Conservation (phyloP, 1,140 invertebrate species). For the Cherax destructor region DNA sequence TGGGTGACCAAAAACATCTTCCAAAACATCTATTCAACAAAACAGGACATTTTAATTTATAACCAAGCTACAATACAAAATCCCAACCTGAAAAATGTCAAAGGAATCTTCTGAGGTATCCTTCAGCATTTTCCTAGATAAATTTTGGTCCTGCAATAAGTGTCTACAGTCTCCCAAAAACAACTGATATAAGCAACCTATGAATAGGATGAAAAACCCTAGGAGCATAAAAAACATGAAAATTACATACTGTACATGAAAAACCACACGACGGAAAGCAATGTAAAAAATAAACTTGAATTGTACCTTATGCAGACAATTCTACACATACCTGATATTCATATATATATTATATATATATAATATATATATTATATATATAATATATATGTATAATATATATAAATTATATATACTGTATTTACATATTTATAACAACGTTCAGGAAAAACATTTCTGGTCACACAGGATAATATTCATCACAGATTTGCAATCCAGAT, state of each 20-base stretch:
- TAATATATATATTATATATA: not conserved
- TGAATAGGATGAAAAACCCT: not conserved
- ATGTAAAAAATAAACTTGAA: not conserved
- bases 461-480: conserved; percentile 42
- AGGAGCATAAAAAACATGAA: not conserved
- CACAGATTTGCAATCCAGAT: conserved; percentile 42
- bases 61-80: not conserved
- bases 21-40: not conserved
- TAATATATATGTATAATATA: not conserved
- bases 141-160: not conserved
- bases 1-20: conserved; percentile 32
- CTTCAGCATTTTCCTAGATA: not conserved
- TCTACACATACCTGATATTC: not conserved
- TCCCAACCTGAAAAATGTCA: not conserved
- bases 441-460: conserved; percentile 36
- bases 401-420: conserved; percentile 1
- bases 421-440: not conserved
- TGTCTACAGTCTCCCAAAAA: no score
- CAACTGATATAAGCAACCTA: not conserved
- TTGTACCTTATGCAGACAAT: not conserved
- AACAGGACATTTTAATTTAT: not conserved
- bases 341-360: conserved; percentile 7
- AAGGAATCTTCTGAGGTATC: no score
- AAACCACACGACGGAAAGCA: not conserved
- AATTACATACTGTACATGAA: not conserved